phyloP scores from a whole-genome alignment of 2,888 invertebrate genomes.

The Tiliacea citrago region DNA sequence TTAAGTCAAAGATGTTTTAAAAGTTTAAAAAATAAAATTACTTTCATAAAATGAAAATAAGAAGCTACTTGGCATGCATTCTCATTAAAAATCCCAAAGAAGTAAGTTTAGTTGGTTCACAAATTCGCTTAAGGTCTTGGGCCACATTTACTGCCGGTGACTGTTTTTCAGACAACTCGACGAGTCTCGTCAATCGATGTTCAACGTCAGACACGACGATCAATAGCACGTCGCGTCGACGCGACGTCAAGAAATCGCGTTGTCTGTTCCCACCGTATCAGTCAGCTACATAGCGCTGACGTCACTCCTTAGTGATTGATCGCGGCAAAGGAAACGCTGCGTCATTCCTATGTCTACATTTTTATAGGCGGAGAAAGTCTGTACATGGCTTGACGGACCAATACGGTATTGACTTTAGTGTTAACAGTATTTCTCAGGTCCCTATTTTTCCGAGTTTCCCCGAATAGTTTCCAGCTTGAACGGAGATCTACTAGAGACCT shows the following conservation, averaged over 20 bases:
- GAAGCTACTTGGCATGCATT: too few species aligned
- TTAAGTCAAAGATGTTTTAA: too few species aligned
- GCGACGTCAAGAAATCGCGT: conserved; percentile 23
- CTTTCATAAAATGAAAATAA: too few species aligned
- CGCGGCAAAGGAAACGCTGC: conserved; percentile 44
- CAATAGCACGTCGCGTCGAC: conserved; percentile 19
- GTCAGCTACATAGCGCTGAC: conserved; percentile 51
- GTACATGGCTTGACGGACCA: neutral
- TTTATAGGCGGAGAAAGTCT: conserved; percentile 23
- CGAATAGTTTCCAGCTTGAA: neutral
- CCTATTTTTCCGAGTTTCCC: too few species aligned
- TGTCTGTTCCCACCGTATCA: conserved; percentile 48
- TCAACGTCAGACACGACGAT: conserved; percentile 30
- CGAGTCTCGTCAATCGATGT: conserved; percentile 27
- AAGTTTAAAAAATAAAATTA: too few species aligned
- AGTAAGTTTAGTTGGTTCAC: neutral
- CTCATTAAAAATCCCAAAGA: neutral
- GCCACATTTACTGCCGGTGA: neutral
- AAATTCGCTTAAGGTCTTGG: neutral
- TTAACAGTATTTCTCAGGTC: neutral
- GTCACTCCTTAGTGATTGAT: conserved; percentile 61
- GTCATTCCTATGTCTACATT: conserved; percentile 45
- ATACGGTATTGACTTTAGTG: neutral
- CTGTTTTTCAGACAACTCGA: neutral
- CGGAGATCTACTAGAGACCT: neutral